phyloP scores from a whole-genome alignment of 2,888 invertebrate species.

The Drosophila falleni region DNA sequence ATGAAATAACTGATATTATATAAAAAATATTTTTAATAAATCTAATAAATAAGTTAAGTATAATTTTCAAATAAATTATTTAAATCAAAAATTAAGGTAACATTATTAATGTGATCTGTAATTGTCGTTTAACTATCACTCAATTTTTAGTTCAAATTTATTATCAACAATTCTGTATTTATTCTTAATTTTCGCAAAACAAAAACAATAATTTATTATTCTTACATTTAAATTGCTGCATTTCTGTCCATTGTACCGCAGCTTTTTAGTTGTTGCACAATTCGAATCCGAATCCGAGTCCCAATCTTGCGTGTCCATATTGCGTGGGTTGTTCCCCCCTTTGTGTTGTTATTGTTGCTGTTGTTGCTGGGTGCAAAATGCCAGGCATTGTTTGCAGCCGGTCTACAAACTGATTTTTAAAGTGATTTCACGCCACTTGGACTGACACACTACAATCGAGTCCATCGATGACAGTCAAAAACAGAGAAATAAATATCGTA shows the following conservation, averaged over 20 bases:
- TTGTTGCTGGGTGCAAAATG: constrained; percentile 49
- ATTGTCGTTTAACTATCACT: no score
- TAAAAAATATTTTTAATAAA: no score
- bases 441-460: constrained; percentile 23
- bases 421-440: constrained; percentile 65
- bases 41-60: no score
- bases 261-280: constrained; percentile 42
- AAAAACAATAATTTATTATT: no score
- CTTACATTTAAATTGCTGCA: background rate
- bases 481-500: background rate
- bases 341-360: constrained; percentile 2
- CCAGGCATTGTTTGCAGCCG: constrained; percentile 54
- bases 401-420: constrained; percentile 59
- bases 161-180: no score
- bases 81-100: no score
- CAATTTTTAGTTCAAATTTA: no score
- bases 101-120: no score
- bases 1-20: no score
- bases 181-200: no score
- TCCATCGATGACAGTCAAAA: constrained; percentile 15
- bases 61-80: no score
- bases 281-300: constrained; percentile 19
- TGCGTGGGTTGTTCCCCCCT: constrained; percentile 41
- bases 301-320: constrained; percentile 60
- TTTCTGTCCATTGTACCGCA: constrained; percentile 20